Evolutionary conservation across 2,113 vertebrate genomes (phyloP).

Genomic region (Alethe castanea): DNA sequence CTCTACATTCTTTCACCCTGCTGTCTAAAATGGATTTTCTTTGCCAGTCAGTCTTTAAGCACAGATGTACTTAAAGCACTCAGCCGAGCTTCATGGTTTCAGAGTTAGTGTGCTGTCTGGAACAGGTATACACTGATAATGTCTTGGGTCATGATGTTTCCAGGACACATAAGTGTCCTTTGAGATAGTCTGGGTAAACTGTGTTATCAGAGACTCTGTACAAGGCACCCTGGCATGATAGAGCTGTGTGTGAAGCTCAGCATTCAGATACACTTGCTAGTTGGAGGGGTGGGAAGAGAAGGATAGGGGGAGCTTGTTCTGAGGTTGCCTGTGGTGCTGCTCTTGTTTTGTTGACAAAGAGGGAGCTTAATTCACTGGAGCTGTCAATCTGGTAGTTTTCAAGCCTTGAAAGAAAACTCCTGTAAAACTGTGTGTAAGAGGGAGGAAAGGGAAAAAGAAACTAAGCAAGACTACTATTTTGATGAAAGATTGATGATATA

Average conservation of each 20-base stretch:
- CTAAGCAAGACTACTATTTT: not conserved
- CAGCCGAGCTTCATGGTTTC: not conserved
- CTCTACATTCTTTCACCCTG: not conserved
- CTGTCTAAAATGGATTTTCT: not conserved
- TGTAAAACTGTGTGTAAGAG: not conserved
- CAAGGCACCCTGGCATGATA: not conserved
- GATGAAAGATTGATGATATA: not conserved
- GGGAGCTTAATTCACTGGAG: slow-evolving; percentile 35
- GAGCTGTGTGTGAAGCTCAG: not conserved
- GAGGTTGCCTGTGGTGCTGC: slow-evolving; percentile 49
- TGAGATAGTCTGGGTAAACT: not conserved
- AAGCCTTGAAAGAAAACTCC: slow-evolving; percentile 13
- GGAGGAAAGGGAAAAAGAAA: not conserved
- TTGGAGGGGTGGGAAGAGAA: not conserved
- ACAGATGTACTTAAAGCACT: not conserved
- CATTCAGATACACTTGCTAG: not conserved
- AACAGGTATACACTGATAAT: accelerated
- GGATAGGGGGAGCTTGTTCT: slow-evolving; percentile 9
- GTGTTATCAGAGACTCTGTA: not conserved
- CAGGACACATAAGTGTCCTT: not conserved
- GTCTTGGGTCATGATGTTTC: not conserved
- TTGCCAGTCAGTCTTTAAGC: not conserved
- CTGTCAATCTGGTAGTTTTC: slow-evolving; percentile 34
- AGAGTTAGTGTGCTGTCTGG: not conserved
- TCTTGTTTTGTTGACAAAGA: slow-evolving; percentile 39